Percentiles rank a stretch among this genome's conserved stretches.
These are phyloP conservation scores for Thysanoteuthis rhombus DNA, from an alignment of 2,888 invertebrate species.

Conservation along the genomic window DNA sequence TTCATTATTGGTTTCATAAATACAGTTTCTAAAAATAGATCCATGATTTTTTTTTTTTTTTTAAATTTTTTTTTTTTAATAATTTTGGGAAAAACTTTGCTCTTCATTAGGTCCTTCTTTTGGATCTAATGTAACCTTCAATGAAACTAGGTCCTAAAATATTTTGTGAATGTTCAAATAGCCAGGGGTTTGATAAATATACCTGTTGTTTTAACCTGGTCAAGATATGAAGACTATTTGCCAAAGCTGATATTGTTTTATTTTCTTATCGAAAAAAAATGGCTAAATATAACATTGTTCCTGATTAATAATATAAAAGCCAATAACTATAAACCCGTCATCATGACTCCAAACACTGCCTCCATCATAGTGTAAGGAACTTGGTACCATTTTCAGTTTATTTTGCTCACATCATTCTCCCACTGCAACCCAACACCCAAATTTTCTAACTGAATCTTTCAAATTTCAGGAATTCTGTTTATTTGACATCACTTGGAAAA, in stretches of 20 bases:
- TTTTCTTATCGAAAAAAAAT: too few relatives aligned
- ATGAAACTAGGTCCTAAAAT: too few relatives aligned
- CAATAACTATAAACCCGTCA: neutral
- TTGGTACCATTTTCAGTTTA: neutral
- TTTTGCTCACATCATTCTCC: neutral
- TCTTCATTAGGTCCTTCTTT: too few relatives aligned
- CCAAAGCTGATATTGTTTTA: neutral
- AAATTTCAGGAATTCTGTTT: neutral
- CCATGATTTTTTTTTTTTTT: too few relatives aligned
- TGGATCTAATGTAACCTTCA: too few relatives aligned
- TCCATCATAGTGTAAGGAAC: neutral
- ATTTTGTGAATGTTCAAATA: too few relatives aligned
- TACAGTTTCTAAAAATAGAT: too few relatives aligned
- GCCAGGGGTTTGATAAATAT: too few relatives aligned
- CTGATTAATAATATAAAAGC: neutral
- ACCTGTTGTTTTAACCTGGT: neutral
- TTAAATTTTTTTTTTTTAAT: too few relatives aligned
- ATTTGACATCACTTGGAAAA: neutral
- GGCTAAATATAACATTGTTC: neutral
- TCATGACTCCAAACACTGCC: neutral
- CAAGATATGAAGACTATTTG: neutral
- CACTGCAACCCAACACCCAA: neutral
- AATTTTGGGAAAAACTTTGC: too few relatives aligned
- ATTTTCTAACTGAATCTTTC: neutral
- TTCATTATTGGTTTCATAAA: too few relatives aligned